phyloP scores from a whole-genome alignment of 37 sponge, comb jelly and placozoan species.

The Corticium candelabrum region DNA sequence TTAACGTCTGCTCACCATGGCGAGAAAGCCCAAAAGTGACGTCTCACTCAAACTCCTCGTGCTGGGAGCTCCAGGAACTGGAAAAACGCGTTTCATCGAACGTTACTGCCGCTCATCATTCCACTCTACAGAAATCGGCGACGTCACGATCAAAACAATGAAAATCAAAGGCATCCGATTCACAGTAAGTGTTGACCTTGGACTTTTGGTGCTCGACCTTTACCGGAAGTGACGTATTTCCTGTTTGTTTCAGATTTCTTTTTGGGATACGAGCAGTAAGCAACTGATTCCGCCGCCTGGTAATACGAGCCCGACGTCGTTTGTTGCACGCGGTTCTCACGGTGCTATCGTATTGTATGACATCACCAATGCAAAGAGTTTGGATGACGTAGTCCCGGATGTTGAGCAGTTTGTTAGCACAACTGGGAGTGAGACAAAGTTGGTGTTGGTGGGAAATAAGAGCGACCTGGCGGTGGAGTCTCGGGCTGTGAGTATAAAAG shows the following conservation, averaged over 20 bases:
- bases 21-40: too few relatives aligned
- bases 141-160: background rate
- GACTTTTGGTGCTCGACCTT: too few relatives aligned
- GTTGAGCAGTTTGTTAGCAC: background rate
- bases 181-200: background rate
- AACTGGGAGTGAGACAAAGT: background rate
- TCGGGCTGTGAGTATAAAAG: background rate
- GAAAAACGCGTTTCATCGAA: background rate
- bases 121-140: background rate
- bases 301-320: background rate
- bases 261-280: background rate
- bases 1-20: too few relatives aligned
- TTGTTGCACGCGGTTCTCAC: background rate
- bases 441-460: slow-evolving; percentile 9
- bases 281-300: background rate
- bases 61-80: background rate
- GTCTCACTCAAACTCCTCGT: background rate
- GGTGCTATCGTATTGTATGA: background rate
- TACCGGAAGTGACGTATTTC: too few relatives aligned
- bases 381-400: background rate
- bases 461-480: background rate
- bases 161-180: background rate
- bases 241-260: too few relatives aligned
- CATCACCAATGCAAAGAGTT: background rate
- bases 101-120: background rate